Conservation (phyloP, 2,113 vertebrate species). For the Arvicanthis niloticus region DNA sequence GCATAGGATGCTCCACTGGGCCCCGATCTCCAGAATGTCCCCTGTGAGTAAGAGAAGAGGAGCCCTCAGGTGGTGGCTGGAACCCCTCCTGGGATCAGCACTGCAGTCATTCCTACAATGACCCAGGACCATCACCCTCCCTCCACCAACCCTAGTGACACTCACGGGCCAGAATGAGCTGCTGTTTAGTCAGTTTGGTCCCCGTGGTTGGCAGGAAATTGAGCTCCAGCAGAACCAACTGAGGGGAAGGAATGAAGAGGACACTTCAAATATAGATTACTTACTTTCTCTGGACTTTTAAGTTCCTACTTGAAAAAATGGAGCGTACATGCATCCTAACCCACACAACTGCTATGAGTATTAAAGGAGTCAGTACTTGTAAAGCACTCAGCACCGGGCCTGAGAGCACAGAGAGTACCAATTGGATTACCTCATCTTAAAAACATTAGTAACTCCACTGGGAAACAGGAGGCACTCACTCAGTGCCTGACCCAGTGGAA, state of each 20-base stretch:
- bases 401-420: not conserved
- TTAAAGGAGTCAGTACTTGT: not conserved
- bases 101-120: not conserved
- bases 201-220: slow-evolving; percentile 95
- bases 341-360: not conserved
- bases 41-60: slow-evolving; percentile 84
- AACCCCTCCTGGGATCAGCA: not conserved
- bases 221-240: slow-evolving; percentile 94
- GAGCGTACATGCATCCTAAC: not conserved
- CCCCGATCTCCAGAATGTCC: slow-evolving; percentile 96
- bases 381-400: not conserved
- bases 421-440: not conserved
- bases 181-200: slow-evolving; percentile 93
- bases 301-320: slow-evolving; percentile 12
- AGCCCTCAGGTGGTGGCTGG: slow-evolving; percentile 33
- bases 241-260: not conserved
- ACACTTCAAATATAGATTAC: not conserved
- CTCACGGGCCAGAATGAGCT: slow-evolving; percentile 96
- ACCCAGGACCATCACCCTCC: not conserved
- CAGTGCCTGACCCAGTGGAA: not conserved
- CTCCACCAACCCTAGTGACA: slow-evolving; percentile 17
- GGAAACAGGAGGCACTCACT: not conserved
- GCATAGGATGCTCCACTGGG: slow-evolving; percentile 95
- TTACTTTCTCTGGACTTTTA: not conserved
- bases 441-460: not conserved